Evolutionary conservation across 1,140 invertebrate genomes (phyloP), one percentile per base, ranked within the genome.

Genomic region (Agraylea sexmaculata): DNA sequence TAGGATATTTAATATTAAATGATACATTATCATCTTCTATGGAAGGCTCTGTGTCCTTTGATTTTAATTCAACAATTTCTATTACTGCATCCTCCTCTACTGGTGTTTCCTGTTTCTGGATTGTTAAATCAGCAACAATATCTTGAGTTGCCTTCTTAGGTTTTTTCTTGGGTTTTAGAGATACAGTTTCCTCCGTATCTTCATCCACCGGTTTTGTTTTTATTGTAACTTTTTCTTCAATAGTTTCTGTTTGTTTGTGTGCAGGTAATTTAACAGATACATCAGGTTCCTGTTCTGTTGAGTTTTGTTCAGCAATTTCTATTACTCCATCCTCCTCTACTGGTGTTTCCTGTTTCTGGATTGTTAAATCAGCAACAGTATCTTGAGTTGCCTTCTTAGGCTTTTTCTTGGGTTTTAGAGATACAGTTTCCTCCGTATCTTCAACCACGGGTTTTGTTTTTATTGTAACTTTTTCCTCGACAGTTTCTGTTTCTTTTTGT

Each of bases 121-220:
- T n/a, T n/a, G n/a, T n/a, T n/a, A n/a, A n/a, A n/a, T n/a, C n/a
- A n/a, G n/a, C n/a, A n/a, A n/a, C n/a, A n/a, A n/a, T n/a, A n/a
- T n/a, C n/a, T n/a, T n/a, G n/a, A n/a, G 40, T 45, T 2, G 55
- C 57, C 38, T 44, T 60, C 1, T 57, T 60, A 4, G 25, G 31
- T 10, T 56, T 55, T 42, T 55, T 55, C 10, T 58, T 53, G 0
- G 56, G 53, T 3, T 62, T 43, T 50, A 57, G 58, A 35, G 59
- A 57, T 37, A 59, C 57, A 8, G 61, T 50, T 46, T 72, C 66
- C 35, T 66, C 62, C 10, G 52, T 54, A 37, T 58, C 58, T 29
- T 45, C 53, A 12, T 55, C 42, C 18, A 53, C 44, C 19, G 53
- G 43, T 33, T 54, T 54, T 2, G 56, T 44, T 28, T 47, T 47